These are phyloP conservation scores for Nanorana parkeri DNA, from an alignment of 2,113 vertebrate genomes.

Conservation along the genomic window DNA sequence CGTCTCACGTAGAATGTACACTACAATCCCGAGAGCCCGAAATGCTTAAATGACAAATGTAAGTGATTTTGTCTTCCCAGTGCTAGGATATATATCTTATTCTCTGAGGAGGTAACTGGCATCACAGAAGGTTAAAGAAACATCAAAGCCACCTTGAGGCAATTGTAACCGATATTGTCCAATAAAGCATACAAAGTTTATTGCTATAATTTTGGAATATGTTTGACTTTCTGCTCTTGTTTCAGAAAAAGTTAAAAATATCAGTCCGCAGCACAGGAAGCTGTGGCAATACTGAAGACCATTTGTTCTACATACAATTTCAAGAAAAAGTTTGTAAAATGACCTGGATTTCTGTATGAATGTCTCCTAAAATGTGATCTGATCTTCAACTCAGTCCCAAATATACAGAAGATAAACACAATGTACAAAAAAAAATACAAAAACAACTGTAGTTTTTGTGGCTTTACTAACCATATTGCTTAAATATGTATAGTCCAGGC, in stretches of 20 bases:
- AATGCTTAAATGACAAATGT: constrained; percentile 66
- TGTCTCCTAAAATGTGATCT: too few relatives aligned
- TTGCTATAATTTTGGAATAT: constrained; percentile 56
- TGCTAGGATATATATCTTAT: constrained; percentile 50
- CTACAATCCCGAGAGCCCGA: constrained; percentile 50
- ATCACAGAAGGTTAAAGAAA: constrained; percentile 56
- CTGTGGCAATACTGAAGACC: background rate
- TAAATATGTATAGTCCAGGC: too few relatives aligned
- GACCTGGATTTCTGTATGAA: too few relatives aligned
- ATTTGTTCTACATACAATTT: too few relatives aligned
- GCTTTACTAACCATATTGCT: too few relatives aligned
- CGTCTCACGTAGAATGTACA: constrained; percentile 56
- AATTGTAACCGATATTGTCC: constrained; percentile 46
- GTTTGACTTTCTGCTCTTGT: background rate
- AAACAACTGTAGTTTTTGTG: too few relatives aligned
- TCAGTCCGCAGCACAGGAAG: background rate
- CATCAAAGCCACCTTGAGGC: constrained; percentile 62
- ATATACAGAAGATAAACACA: too few relatives aligned
- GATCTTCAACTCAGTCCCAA: too few relatives aligned
- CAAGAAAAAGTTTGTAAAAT: too few relatives aligned
- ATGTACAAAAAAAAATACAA: too few relatives aligned
- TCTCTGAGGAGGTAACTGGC: constrained; percentile 56
- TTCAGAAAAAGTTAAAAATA: constrained; percentile 14
- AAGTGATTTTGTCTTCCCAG: constrained; percentile 60
- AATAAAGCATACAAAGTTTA: constrained; percentile 61